These are phyloP conservation scores for Mesorhabditis spiculigera DNA, from an alignment of 2,888 invertebrate species.

Conservation along the genomic window DNA sequence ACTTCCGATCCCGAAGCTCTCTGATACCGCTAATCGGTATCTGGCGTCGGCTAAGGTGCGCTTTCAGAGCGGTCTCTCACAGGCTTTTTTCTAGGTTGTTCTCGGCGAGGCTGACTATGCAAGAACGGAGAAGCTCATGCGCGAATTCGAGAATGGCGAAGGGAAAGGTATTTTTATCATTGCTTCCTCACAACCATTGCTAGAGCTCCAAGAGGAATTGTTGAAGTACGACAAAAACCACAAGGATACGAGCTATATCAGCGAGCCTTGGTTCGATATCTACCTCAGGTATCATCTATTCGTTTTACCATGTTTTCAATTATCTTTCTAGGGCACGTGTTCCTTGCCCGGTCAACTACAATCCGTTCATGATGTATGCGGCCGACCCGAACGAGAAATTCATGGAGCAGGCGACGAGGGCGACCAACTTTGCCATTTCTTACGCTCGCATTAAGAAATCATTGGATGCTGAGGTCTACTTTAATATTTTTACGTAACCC, in stretches of 20 bases:
- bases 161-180: slow-evolving; percentile 64
- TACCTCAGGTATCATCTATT: slow-evolving; percentile 66
- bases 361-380: slow-evolving; percentile 81
- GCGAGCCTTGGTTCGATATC: slow-evolving; percentile 89
- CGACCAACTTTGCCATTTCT: slow-evolving; percentile 71
- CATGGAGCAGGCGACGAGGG: slow-evolving; percentile 76
- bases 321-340: slow-evolving; percentile 75
- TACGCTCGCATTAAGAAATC: slow-evolving; percentile 77
- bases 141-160: slow-evolving; percentile 67
- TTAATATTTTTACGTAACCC: neutral
- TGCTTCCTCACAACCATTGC: neutral
- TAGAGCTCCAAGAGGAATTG: slow-evolving; percentile 47
- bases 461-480: slow-evolving; percentile 66
- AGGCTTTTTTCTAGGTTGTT: slow-evolving; percentile 69
- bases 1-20: slow-evolving; percentile 82
- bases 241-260: slow-evolving; percentile 89
- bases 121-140: slow-evolving; percentile 70
- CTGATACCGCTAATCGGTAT: slow-evolving; percentile 66
- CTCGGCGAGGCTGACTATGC: slow-evolving; percentile 67
- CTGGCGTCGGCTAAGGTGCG: neutral
- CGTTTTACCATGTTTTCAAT: slow-evolving; percentile 88
- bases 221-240: slow-evolving; percentile 69
- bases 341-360: slow-evolving; percentile 86
- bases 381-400: slow-evolving; percentile 74
- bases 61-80: slow-evolving; percentile 61